Percentiles rank a stretch among this genome's conserved stretches.
phyloP scores from a whole-genome alignment of 2,113 vertebrate genomes.

The Sminthopsis crassicaudata region DNA sequence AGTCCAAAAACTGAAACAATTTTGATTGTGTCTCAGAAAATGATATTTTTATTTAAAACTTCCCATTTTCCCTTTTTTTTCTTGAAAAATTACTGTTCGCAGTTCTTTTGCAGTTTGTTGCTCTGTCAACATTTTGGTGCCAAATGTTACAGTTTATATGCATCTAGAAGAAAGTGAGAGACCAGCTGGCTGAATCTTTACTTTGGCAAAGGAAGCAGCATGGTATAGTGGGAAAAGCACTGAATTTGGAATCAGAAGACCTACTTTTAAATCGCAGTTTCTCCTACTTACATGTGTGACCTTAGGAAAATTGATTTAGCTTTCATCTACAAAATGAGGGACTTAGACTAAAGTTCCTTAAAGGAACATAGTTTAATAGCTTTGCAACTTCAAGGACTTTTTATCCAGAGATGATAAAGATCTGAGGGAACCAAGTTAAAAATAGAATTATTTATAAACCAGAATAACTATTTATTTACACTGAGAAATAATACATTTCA shows the following conservation, averaged over 20 bases:
- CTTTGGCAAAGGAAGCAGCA: neutral
- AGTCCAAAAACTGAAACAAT: neutral
- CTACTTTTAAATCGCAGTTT: neutral
- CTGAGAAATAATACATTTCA: neutral
- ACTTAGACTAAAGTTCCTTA: neutral
- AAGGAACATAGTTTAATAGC: neutral
- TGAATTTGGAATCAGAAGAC: neutral
- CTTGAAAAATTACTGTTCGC: neutral
- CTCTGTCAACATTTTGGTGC: neutral
- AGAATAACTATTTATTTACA: neutral
- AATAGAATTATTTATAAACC: constrained; percentile 30
- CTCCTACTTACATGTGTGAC: neutral
- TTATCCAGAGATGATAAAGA: neutral
- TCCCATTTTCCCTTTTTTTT: neutral
- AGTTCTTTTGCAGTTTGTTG: neutral
- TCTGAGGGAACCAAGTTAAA: constrained; percentile 7
- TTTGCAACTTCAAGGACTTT: constrained; percentile 21
- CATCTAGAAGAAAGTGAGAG: neutral
- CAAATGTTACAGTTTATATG: neutral
- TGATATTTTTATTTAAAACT: neutral
- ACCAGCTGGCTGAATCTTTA: neutral
- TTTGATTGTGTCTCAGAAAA: neutral
- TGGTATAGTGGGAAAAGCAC: neutral
- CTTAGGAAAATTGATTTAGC: neutral
- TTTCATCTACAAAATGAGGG: neutral